Evolutionary conservation across 2,113 vertebrate species (phyloP).

Genomic region (Salvator merianae): DNA sequence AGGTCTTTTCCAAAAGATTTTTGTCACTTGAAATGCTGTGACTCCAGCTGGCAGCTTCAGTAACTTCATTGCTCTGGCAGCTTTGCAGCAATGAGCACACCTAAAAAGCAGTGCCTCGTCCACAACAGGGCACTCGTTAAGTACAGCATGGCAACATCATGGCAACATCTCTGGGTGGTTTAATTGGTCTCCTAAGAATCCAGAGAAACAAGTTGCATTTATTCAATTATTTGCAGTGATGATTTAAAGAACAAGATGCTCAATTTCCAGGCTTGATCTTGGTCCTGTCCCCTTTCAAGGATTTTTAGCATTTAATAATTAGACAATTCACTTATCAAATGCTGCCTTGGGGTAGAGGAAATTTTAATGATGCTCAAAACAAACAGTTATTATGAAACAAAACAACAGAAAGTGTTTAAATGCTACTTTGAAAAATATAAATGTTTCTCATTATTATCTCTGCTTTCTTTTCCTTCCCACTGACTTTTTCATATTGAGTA

Average conservation of each 20-base stretch:
- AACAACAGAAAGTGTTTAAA: too few relatives aligned
- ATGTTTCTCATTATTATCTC: not conserved
- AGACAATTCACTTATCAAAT: conserved; percentile 52
- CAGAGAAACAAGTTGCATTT: conserved; percentile 49
- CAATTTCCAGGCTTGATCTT: conserved; percentile 55
- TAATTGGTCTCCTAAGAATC: conserved; percentile 31
- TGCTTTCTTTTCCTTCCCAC: not conserved
- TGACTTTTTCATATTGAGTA: not conserved
- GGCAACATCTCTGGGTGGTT: conserved; percentile 44
- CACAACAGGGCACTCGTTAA: conserved; percentile 59
- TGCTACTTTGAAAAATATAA: not conserved
- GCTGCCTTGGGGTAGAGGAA: conserved; percentile 47
- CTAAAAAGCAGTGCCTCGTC: conserved; percentile 41
- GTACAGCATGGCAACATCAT: conserved; percentile 21
- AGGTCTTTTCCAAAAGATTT: conserved; percentile 69
- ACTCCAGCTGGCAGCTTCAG: conserved; percentile 64
- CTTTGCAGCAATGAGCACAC: conserved; percentile 59
- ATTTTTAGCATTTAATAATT: conserved; percentile 66
- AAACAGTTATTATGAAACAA: conserved; percentile 33
- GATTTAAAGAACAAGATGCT: conserved; percentile 48
- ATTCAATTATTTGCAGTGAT: conserved; percentile 42
- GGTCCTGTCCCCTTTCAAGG: conserved; percentile 64
- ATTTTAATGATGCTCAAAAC: conserved; percentile 68
- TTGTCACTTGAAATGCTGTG: conserved; percentile 66
- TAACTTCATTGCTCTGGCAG: conserved; percentile 62